Percentiles rank a stretch among this genome's conserved stretches.
Conservation (phyloP, 2,113 vertebrate species). For the Cryptotis parvus region DNA sequence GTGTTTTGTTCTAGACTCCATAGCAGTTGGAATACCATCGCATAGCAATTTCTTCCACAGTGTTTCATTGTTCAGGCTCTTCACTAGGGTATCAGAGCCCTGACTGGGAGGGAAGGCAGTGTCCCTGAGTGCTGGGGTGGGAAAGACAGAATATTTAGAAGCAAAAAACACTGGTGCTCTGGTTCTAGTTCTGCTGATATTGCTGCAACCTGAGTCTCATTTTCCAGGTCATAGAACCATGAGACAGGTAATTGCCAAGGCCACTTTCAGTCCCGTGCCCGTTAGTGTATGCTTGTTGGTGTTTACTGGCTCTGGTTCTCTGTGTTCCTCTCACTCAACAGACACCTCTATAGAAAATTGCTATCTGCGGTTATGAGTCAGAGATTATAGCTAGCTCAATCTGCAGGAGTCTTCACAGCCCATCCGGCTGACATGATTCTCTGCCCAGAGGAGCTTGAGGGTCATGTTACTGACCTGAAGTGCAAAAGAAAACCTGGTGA, state of each 20-base stretch:
- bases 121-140: too few species aligned
- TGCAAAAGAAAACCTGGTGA: slow-evolving; percentile 81
- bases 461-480: slow-evolving; percentile 82
- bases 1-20: too few species aligned
- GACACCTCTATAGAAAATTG: slow-evolving; percentile 64
- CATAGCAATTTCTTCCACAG: not conserved
- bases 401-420: slow-evolving; percentile 56
- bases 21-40: too few species aligned
- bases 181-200: too few species aligned
- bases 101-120: not conserved
- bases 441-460: slow-evolving; percentile 65
- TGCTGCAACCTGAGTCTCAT: not conserved
- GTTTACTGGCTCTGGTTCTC: not conserved
- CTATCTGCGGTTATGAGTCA: slow-evolving; percentile 73
- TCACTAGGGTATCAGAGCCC: not conserved
- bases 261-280: not conserved
- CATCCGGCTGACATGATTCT: slow-evolving; percentile 65
- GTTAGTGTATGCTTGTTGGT: not conserved
- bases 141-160: not conserved
- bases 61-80: not conserved
- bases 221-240: not conserved
- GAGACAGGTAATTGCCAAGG: not conserved
- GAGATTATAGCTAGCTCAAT: slow-evolving; percentile 44
- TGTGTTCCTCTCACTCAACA: slow-evolving; percentile 32
- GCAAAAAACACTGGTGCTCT: not conserved